A percentile compares a stretch with the other conserved stretches of the same genome.
Conservation (phyloP, 2,113 vertebrate genomes). For the Circaetus gallicus region DNA sequence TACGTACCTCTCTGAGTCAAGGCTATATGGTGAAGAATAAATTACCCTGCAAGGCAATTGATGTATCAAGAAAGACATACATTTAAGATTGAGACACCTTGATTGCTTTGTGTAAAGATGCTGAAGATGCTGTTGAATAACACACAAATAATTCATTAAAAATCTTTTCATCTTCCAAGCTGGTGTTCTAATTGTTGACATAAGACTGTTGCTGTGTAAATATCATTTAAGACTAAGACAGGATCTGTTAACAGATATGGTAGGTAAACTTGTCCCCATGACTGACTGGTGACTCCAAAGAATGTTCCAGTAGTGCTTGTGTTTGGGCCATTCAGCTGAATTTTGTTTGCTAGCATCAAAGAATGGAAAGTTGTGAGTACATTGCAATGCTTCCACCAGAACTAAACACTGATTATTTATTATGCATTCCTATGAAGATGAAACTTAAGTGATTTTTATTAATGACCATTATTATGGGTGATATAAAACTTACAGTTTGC, state of each 20-base stretch:
- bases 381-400: not conserved
- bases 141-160: not conserved
- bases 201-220: not conserved
- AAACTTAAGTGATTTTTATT: not conserved
- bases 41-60: not conserved
- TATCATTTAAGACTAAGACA: not conserved
- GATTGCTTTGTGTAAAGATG: not conserved
- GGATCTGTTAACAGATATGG: not conserved
- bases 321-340: not conserved
- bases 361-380: not conserved
- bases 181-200: not conserved
- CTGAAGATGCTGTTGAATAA: not conserved
- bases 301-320: not conserved
- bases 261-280: not conserved
- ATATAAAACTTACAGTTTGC: not conserved
- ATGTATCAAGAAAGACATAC: not conserved
- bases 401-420: not conserved
- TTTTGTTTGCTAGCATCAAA: not conserved
- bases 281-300: not conserved
- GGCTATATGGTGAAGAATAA: not conserved
- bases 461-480: not conserved
- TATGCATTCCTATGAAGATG: not conserved
- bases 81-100: not conserved
- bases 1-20: conserved; percentile 29
- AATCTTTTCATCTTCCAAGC: not conserved